Base-by-base conservation (phyloP, 1,140 invertebrate genomes). In the Goniozus legneri region DNA sequence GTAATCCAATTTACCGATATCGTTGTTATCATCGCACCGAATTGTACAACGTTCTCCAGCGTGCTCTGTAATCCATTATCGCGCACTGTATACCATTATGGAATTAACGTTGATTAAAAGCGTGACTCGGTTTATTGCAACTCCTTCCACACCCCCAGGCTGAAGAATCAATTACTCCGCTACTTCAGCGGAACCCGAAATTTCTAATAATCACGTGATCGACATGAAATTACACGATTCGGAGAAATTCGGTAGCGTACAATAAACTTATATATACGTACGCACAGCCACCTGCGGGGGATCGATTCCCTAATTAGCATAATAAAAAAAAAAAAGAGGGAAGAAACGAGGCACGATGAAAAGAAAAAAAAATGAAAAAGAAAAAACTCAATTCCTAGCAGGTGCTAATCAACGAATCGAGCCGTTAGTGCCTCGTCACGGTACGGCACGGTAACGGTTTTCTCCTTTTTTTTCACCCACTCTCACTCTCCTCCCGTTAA, bases 381-480 rank as follows among this genome's bases (percentile, higher is more conserved):
- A 27, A 42, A 15, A 24, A 20, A 45, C 18, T 52, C 44, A 43
- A 57, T 55, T 51, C 47, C 19, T 20, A n/a, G 14, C 42, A 44
- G 18, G 33, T 22, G 44, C 30, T 52, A 50, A 56, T 49, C 47
- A 40, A 3, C 30, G 14, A 12, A 13, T 36, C 16, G 12, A 24
- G 48, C 34, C 40, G 33, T 47, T 50, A 37, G 56, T 60, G 35
- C 42, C 47, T 34, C 19, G 35, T 42, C 41, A 49, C 55, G 54
- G 38, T 21, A n/a, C 30, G 58, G 52, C 16, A 60, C 58, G 35
- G 35, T 32, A 24, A 4, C 20, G 6, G n/a, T 18, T 48, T 24
- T 48, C 44, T 45, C 42, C 39, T 47, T 41, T 7, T 33, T 37
- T 36, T 20, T 44, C 37, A 35, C 34, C 35, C 24, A 14, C 18